A percentile compares a stretch with the other conserved stretches of the same genome.
phyloP scores from a whole-genome alignment of 2,888 invertebrate species.

The Cataglyphis albicans region DNA sequence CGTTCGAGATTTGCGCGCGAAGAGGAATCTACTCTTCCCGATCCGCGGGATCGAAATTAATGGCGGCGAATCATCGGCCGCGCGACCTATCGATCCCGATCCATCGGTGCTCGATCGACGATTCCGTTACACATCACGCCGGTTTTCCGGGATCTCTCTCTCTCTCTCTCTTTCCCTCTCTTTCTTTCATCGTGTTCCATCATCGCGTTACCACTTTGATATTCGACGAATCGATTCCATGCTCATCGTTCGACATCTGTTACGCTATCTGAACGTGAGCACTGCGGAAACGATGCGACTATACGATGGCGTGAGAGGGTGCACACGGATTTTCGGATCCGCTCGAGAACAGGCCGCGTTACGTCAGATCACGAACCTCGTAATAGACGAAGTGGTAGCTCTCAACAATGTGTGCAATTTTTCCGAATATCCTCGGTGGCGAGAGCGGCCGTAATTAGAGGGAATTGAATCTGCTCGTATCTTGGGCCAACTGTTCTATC shows the following conservation, averaged over 20 bases:
- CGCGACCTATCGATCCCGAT: slow-evolving; percentile 59
- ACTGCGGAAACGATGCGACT: slow-evolving; percentile 77
- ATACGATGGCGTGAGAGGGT: slow-evolving; percentile 23
- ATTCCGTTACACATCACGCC: slow-evolving; percentile 76
- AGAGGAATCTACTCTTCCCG: slow-evolving; percentile 55
- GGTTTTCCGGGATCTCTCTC: slow-evolving; percentile 74
- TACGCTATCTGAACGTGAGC: slow-evolving; percentile 77
- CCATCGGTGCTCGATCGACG: slow-evolving; percentile 61
- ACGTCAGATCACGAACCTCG: slow-evolving; percentile 30
- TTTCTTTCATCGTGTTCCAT: slow-evolving; percentile 54
- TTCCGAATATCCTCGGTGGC: slow-evolving; percentile 8
- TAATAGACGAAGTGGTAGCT: background rate
- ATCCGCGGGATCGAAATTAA: slow-evolving; percentile 75
- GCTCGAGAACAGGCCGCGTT: slow-evolving; percentile 8
- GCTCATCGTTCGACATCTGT: slow-evolving; percentile 65
- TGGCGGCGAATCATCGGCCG: slow-evolving; percentile 72
- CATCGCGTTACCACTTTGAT: slow-evolving; percentile 68
- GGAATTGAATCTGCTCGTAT: slow-evolving; percentile 51
- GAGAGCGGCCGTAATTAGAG: slow-evolving; percentile 34
- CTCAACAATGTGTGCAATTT: slow-evolving; percentile 8
- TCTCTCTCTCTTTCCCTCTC: background rate
- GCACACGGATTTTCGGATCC: slow-evolving; percentile 51
- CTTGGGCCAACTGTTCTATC: slow-evolving; percentile 44
- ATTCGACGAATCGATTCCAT: slow-evolving; percentile 65
- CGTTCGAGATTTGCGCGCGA: slow-evolving; percentile 47